Base-by-base conservation (phyloP, 2,113 vertebrate genomes). In the Scartelaos histophorus region DNA sequence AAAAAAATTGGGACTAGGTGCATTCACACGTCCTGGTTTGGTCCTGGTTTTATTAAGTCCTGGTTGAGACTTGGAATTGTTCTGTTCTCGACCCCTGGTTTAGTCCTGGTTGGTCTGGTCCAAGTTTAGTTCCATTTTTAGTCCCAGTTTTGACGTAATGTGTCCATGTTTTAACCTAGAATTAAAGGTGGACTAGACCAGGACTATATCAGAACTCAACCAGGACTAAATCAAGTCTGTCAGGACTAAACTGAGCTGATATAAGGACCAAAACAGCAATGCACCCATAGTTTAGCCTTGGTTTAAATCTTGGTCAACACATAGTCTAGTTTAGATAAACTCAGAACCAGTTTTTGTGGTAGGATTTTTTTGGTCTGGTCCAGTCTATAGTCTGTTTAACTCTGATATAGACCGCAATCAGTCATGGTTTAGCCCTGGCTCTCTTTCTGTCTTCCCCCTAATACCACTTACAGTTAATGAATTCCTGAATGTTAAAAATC, bases 401-500 rank as follows among this genome's bases (percentile, higher is more conserved):
- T 43, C 9, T 9, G 38, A 43, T 43, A 9, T 43, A 43, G 9
- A 43, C 38, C 38, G 10, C 38, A 43, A 43, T 43, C 38, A 43
- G 49, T 51, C 49, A 3, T 51, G 15, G 49, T 51, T 51, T 19
- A 51, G 49, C 13, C 49, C 15, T 19, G 15, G 4, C n/a, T 74
- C 49, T 69, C 24, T 68, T 10, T 68, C 12, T 61, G 35, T 75
- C 69, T 22, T 25, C 22, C 2, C n/a, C 15, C 16, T 35, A 38
- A n/a, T 64, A 17, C 17, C 16, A 38, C 82, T 76, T 83, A 45
- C 54, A 70, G 57, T 29, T 60, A 45, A 4, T 12, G n/a, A 53
- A 53, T 69, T 66, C 56, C 54, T 69, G 72, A 87, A 81, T 69
- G 75, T 80, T 73, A 80, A 35, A 64, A 79, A 82, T 19, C 25